phyloP scores from a whole-genome alignment of 2,888 invertebrate genomes.

The Leptura quadrifasciata region DNA sequence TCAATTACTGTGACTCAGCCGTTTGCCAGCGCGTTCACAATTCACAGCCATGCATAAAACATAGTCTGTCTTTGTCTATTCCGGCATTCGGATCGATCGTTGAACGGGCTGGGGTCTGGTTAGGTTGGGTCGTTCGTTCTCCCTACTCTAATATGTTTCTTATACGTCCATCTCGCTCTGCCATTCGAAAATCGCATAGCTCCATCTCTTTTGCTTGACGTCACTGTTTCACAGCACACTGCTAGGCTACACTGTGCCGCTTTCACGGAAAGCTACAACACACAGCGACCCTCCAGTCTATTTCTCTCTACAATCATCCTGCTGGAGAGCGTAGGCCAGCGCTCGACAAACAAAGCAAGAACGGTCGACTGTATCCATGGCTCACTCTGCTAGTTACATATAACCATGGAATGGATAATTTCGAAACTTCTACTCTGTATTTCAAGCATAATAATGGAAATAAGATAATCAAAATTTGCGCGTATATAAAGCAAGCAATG shows the following conservation, averaged over 20 bases:
- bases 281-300: constrained; percentile 74
- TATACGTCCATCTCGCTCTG: constrained; percentile 63
- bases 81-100: constrained; percentile 73
- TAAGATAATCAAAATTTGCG: constrained; percentile 74
- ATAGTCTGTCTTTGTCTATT: constrained; percentile 73
- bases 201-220: constrained; percentile 70
- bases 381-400: constrained; percentile 73
- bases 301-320: constrained; percentile 73
- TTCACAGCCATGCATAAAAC: constrained; percentile 73
- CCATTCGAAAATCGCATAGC: constrained; percentile 44
- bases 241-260: constrained; percentile 73
- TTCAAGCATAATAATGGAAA: constrained; percentile 75
- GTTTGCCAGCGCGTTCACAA: constrained; percentile 71
- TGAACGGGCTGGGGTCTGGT: constrained; percentile 72
- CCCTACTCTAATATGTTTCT: constrained; percentile 72
- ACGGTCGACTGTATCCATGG: constrained; percentile 63
- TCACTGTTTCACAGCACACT: constrained; percentile 72
- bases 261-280: constrained; percentile 74
- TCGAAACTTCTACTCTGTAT: constrained; percentile 75
- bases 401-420: constrained; percentile 75
- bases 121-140: constrained; percentile 73
- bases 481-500: constrained; percentile 61
- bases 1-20: constrained; percentile 75
- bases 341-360: constrained; percentile 70
- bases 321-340: constrained; percentile 56